Evolutionary conservation across 2,113 vertebrate species (phyloP), one percentile per base, ranked within the genome.

Genomic region (Seriola quinqueradiata): DNA sequence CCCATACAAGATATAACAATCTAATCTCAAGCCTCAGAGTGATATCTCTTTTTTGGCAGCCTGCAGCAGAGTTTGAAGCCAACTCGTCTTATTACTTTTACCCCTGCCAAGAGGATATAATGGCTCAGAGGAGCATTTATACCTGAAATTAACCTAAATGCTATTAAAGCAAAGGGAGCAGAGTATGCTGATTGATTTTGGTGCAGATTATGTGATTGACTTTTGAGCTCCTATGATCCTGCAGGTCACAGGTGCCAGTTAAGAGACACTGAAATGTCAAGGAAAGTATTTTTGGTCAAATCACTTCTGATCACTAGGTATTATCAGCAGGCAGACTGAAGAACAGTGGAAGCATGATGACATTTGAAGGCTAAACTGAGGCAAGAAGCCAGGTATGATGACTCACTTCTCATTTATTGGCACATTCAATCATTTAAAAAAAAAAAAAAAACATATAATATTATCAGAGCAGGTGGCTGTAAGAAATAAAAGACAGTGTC

Each of bases 81-180:
- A 14, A 57, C 38, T 64, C 32, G 8, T 65, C 19, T 74, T 40
- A 81, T 84, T 80, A 46, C 69, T 64, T 60, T 64, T 58, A 16
- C 32, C 46, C 11, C 23, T 78, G 85, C 84, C 81, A 90, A 90
- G 58, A 74, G 17, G 10, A n/a, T 50, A 34, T 69, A 80, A 76
- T 75, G 61, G 48, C 38, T 74, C 67, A 67, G 54, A 0, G 25
- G 57, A 76, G 58, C 25, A 70, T 67, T 75, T 85, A 38, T 64
- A 54, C 17, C 16, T n/a, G 50, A 87, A 81, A 90, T 74, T 8
- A 44, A 42, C n/a, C 78, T 25, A 48, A 52, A 44, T 73, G 11
- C 79, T 7, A 80, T 71, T 46, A 70, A 65, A 75, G 55, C 6
- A 14, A 54, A 60, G 2, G 8, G 36, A 50, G 52, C 8, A 38